A percentile compares a stretch with the other conserved stretches of the same genome.
phyloP scores from a whole-genome alignment of 2,797 vertebrate genomes.

The Thamnophis elegans region DNA sequence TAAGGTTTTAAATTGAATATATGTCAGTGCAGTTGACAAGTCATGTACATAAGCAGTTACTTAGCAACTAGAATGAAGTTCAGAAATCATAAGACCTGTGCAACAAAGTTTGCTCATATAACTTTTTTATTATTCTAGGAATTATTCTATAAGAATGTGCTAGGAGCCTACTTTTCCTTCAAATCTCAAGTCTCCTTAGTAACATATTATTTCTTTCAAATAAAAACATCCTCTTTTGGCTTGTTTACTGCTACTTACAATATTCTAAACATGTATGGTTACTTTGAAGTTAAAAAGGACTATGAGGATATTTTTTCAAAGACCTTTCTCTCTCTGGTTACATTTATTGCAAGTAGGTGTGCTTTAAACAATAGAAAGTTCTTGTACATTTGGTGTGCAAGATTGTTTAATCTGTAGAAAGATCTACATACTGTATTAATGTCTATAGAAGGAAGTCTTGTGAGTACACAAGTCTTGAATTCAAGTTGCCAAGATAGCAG shows the following conservation, averaged over 20 bases:
- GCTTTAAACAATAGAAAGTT: neutral
- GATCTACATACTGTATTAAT: neutral
- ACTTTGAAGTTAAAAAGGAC: neutral
- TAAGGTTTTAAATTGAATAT: neutral
- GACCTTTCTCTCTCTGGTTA: neutral
- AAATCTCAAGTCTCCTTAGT: neutral
- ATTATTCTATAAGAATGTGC: neutral
- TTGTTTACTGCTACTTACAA: neutral
- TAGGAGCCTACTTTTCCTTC: neutral
- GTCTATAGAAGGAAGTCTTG: neutral
- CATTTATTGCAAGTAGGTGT: neutral
- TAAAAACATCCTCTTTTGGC: neutral
- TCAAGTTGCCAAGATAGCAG: neutral
- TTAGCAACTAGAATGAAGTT: neutral
- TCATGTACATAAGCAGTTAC: neutral
- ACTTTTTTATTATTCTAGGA: neutral
- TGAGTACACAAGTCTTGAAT: neutral
- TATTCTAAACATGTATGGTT: neutral
- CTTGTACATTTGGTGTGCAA: neutral
- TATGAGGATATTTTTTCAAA: neutral
- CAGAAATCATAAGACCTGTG: neutral
- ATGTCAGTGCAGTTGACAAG: neutral
- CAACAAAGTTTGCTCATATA: neutral
- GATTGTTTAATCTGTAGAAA: neutral
- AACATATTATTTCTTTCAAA: neutral